Percentiles rank a stretch among this genome's conserved stretches.
Conservation (phyloP, 2,113 vertebrate species). For the Clarias macrocephalus region DNA sequence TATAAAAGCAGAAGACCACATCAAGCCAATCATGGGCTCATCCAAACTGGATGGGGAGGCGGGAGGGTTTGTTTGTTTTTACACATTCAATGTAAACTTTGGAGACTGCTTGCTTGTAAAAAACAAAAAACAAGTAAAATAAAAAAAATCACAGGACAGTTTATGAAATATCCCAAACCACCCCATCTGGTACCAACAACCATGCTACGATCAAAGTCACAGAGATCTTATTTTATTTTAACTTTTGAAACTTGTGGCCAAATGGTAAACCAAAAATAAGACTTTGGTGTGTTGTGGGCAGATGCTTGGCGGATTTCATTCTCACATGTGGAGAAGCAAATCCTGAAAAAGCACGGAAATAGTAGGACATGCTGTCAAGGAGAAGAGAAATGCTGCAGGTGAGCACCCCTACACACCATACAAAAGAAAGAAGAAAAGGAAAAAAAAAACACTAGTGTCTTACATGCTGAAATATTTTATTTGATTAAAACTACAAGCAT, state of each 20-base stretch:
- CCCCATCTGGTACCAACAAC: no score
- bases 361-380: slow-evolving; percentile 76
- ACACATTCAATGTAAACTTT: no score
- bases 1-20: no score
- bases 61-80: no score
- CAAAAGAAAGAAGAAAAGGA: no score
- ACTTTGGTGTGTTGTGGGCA: slow-evolving; percentile 39
- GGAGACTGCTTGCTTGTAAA: no score
- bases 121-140: no score
- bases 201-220: no score
- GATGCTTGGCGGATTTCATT: slow-evolving; percentile 77
- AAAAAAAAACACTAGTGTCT: background rate
- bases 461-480: background rate
- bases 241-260: background rate
- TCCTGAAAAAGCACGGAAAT: slow-evolving; percentile 74
- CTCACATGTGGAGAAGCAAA: slow-evolving; percentile 74
- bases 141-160: no score
- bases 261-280: background rate
- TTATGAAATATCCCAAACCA: no score
- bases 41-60: no score
- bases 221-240: background rate
- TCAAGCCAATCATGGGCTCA: no score
- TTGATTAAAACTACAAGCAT: background rate
- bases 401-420: background rate
- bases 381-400: slow-evolving; percentile 73